Conservation (phyloP, 2,113 vertebrate genomes). For the Sylvia atricapilla region DNA sequence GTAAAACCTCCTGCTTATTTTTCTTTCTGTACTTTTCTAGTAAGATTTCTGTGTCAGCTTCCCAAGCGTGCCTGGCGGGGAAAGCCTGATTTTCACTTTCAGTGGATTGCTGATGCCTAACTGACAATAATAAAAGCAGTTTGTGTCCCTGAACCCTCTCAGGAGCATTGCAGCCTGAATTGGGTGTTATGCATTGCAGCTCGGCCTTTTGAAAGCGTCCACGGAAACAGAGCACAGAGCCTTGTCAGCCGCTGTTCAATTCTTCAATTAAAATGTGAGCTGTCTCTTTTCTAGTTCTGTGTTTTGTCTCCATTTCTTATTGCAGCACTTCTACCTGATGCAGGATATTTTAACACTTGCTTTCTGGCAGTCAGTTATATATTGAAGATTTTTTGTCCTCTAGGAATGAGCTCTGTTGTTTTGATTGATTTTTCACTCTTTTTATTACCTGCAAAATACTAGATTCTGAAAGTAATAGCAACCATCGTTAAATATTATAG, state of each 20-base stretch:
- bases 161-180: neutral
- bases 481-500: conserved; percentile 56
- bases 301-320: conserved; percentile 45
- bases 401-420: conserved; percentile 62
- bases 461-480: conserved; percentile 69
- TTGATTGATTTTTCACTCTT: conserved; percentile 70
- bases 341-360: conserved; percentile 58
- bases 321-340: conserved; percentile 38
- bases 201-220: neutral
- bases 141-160: conserved; percentile 16
- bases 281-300: conserved; percentile 25
- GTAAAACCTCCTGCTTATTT: conserved; percentile 26
- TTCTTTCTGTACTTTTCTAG: neutral
- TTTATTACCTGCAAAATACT: conserved; percentile 70
- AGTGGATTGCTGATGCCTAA: conserved; percentile 5
- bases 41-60: conserved; percentile 11
- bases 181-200: neutral
- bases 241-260: neutral
- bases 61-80: neutral
- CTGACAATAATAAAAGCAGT: conserved; percentile 35
- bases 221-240: neutral
- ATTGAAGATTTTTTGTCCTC: conserved; percentile 62
- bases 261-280: conserved; percentile 64
- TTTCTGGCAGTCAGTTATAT: conserved; percentile 59
- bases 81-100: conserved; percentile 28